Conservation (phyloP, 2,113 vertebrate genomes). For the Apaloderma vittatum region DNA sequence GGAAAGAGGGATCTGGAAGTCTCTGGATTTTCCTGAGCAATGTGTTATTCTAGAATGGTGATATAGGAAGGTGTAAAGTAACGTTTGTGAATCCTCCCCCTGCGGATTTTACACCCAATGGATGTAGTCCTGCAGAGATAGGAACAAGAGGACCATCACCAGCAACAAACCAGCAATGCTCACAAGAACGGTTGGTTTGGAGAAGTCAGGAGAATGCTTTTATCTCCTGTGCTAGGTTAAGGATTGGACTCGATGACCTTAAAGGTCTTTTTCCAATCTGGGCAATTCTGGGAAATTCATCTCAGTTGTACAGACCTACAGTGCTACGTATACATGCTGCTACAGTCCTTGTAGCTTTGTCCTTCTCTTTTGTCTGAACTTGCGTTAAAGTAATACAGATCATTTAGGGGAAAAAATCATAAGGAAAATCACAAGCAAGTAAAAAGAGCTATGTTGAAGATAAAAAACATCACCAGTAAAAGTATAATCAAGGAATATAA, state of each 20-base stretch:
- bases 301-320: neutral
- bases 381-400: neutral
- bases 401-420: neutral
- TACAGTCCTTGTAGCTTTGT: neutral
- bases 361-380: neutral
- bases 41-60: neutral
- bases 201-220: neutral
- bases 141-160: neutral
- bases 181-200: neutral
- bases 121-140: neutral
- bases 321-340: accelerated
- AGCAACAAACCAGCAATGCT: neutral
- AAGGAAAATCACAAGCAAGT: neutral
- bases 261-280: too few relatives aligned
- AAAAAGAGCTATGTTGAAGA: neutral
- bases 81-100: neutral
- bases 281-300: neutral
- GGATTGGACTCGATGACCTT: too few relatives aligned
- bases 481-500: neutral
- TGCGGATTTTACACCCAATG: neutral
- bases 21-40: neutral
- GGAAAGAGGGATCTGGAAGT: neutral
- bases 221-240: neutral
- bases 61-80: neutral
- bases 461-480: neutral